phyloP scores from a whole-genome alignment of 2,888 invertebrate species.

The Leptinotarsa juncta region DNA sequence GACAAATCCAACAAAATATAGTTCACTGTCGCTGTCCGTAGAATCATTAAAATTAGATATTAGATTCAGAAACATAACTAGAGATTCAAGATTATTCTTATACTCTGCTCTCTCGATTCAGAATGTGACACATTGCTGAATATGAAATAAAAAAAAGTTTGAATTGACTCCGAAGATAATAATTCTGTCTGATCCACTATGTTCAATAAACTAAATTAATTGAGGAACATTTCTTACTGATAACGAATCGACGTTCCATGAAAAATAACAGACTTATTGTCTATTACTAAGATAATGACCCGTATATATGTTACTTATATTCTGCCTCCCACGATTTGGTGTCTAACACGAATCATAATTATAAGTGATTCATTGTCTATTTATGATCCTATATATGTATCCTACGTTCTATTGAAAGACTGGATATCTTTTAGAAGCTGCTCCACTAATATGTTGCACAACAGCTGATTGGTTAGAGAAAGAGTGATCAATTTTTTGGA shows the following conservation, averaged over 20 bases:
- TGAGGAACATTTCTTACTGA: not conserved
- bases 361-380: not conserved
- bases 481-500: not conserved
- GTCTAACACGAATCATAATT: not conserved
- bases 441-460: constrained; percentile 22
- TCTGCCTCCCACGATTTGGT: constrained; percentile 49
- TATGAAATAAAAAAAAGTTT: too few relatives aligned
- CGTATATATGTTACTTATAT: constrained; percentile 51
- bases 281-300: constrained; percentile 43
- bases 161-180: too few relatives aligned
- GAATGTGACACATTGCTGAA: too few relatives aligned
- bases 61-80: too few relatives aligned
- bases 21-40: too few relatives aligned
- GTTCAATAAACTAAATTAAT: too few relatives aligned
- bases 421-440: not conserved
- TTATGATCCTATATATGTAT: not conserved
- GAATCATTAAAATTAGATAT: too few relatives aligned
- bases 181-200: too few relatives aligned
- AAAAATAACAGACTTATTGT: constrained; percentile 19
- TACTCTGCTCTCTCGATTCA: too few relatives aligned
- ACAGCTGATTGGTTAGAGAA: constrained; percentile 33
- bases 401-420: not conserved
- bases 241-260: not conserved
- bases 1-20: too few relatives aligned
- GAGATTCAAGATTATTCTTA: too few relatives aligned